Evolutionary conservation across 1,140 invertebrate genomes (phyloP).

Genomic region (Drosophila nannoptera): DNA sequence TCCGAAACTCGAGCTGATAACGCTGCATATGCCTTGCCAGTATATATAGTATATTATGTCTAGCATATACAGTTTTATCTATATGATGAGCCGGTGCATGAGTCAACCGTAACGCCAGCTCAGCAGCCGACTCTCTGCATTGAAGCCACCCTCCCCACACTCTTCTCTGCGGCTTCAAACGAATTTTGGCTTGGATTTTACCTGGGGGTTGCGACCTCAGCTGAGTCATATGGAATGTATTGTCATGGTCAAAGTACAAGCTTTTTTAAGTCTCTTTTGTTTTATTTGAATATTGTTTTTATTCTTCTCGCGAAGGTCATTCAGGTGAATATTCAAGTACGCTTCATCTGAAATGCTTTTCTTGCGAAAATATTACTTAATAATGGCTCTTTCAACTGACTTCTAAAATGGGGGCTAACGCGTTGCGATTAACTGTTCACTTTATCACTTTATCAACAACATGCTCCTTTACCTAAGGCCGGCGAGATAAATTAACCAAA

Average conservation of each 20-base stretch:
- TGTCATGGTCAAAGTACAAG: conserved; percentile 8
- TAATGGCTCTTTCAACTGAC: conserved; percentile 2
- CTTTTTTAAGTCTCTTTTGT: background rate
- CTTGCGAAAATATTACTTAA: conserved; percentile 1
- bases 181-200: background rate
- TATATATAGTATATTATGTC: background rate
- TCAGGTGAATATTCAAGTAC: conserved; percentile 5
- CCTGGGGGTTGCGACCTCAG: background rate
- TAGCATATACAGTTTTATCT: conserved; percentile 17
- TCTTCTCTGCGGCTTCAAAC: background rate
- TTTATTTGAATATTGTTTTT: background rate
- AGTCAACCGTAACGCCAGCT: conserved; percentile 16
- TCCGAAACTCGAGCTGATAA: conserved; percentile 14
- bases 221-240: conserved; percentile 2
- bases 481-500: too few relatives aligned
- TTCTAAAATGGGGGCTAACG: background rate
- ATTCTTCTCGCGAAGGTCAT: background rate
- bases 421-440: background rate
- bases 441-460: background rate
- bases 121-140: conserved; percentile 13
- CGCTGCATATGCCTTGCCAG: background rate
- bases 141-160: background rate
- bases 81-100: conserved; percentile 23
- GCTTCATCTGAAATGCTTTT: background rate
- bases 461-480: background rate